Evolutionary conservation across 2,888 invertebrate genomes (phyloP), one percentile per base, ranked within the genome.

Genomic region (Nymphalis urticae): DNA sequence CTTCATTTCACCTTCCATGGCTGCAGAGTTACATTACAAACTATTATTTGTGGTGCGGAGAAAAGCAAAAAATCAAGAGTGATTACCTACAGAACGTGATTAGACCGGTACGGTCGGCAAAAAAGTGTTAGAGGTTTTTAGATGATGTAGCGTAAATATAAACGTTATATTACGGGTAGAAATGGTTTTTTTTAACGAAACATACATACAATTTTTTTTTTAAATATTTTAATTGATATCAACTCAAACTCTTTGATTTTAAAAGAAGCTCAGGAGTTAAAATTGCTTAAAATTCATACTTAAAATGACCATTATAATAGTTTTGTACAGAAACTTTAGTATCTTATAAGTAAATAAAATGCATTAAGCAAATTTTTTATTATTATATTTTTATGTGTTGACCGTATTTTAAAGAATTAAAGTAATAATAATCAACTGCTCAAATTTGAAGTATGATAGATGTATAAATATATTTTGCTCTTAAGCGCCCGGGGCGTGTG

Each of bases 61-160:
- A 77, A 79, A 80, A 79, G 84, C 83, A 85, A 82, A 82, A 75
- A 82, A 81, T 77, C 78, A 72, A 76, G 73, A 77, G 79, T 82
- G 82, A 85, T 85, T 84, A 83, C 83, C 77, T 77, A 71, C 61
- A 76, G 77, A 75, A 82, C 82, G 80, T 86, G 82, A 82, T 84
- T 83, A 80, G 73, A 67, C 65, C 66, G 63, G 79, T 82, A 84
- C 76, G 70, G 82, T 76, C 72, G 73, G 76, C 77, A 83, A 75
- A 79, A 70, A 70, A 58, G 58, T 62, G 47, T 54, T 62, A 56
- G 66, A 62, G 32, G 53, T 62, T 62, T 66, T 32, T 53, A 4
- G 42, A 58, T 42, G 54, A 58, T 58, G 17, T 62, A 19, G 61
- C 27, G 36, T 58, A 42, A 67, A 56, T 51, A 50, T 32, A 32